These are phyloP conservation scores for Drosophila micromelanica DNA, from an alignment of 1,140 invertebrate species.

Conservation along the genomic window DNA sequence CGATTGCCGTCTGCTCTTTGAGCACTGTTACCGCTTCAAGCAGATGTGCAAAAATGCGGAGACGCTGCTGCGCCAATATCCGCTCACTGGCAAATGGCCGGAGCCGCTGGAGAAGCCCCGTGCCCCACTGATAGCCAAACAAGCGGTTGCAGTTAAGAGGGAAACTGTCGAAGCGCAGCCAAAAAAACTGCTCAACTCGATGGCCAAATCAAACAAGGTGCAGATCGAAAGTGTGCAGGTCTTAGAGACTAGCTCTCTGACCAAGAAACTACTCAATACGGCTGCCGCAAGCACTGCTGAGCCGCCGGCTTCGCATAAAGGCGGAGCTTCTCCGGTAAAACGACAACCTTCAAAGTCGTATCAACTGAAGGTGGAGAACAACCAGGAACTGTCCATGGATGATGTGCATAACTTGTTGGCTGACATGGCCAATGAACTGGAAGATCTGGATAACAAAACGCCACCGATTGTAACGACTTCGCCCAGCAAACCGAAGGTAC, in stretches of 20 bases:
- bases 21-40: conserved; percentile 89
- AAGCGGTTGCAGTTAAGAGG: neutral
- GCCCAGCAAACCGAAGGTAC: conserved; percentile 63
- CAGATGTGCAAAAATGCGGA: conserved; percentile 90
- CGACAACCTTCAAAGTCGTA: conserved; percentile 37
- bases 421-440: conserved; percentile 52
- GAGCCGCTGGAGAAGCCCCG: conserved; percentile 84
- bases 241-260: conserved; percentile 29
- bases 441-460: conserved; percentile 8
- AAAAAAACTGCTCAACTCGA: conserved; percentile 59
- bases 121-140: conserved; percentile 72
- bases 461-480: neutral
- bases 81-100: conserved; percentile 87
- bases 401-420: conserved; percentile 73
- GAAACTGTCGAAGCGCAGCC: conserved; percentile 7
- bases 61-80: conserved; percentile 88
- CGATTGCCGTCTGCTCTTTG: conserved; percentile 88
- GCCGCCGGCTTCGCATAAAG: conserved; percentile 21
- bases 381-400: conserved; percentile 74
- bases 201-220: conserved; percentile 49
- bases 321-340: neutral
- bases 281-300: conserved; percentile 19
- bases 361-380: conserved; percentile 74
- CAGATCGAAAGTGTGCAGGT: conserved; percentile 58
- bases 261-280: conserved; percentile 33